Percentiles rank a stretch among this genome's conserved stretches.
These are phyloP conservation scores for Sardina pilchardus DNA, from an alignment of 2,113 vertebrate genomes.

Conservation along the genomic window DNA sequence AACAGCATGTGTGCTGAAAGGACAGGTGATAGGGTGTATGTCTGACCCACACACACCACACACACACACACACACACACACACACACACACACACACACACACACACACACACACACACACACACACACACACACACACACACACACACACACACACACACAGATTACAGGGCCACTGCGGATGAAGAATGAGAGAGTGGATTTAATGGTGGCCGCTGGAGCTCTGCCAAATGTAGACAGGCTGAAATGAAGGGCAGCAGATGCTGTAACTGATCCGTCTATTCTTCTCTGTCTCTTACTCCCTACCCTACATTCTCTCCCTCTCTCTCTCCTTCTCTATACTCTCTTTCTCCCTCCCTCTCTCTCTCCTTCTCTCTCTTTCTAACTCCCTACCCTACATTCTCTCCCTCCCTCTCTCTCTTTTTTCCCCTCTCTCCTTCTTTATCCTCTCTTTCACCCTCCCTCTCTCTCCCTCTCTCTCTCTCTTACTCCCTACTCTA, in stretches of 20 bases:
- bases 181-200: too few relatives aligned
- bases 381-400: too few relatives aligned
- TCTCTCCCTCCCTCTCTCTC: too few relatives aligned
- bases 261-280: constrained; percentile 25
- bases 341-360: neutral
- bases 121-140: too few relatives aligned
- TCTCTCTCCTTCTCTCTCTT: neutral
- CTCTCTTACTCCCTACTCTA: neutral
- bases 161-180: too few relatives aligned
- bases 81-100: neutral
- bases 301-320: constrained; percentile 17
- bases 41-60: neutral
- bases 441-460: neutral
- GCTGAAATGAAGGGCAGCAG: constrained; percentile 21
- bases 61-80: too few relatives aligned
- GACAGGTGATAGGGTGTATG: neutral
- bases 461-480: neutral
- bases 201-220: neutral
- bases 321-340: too few relatives aligned
- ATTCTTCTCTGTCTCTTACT: neutral
- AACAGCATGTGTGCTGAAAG: too few relatives aligned
- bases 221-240: neutral
- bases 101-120: constrained; percentile 11
- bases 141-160: too few relatives aligned
- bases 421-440: neutral